Percentiles rank a stretch among this genome's conserved stretches.
These are phyloP conservation scores for Chondrilla cf. caribensis DNA, from an alignment of 37 sponge, comb jelly and placozoan species.

Conservation along the genomic window DNA sequence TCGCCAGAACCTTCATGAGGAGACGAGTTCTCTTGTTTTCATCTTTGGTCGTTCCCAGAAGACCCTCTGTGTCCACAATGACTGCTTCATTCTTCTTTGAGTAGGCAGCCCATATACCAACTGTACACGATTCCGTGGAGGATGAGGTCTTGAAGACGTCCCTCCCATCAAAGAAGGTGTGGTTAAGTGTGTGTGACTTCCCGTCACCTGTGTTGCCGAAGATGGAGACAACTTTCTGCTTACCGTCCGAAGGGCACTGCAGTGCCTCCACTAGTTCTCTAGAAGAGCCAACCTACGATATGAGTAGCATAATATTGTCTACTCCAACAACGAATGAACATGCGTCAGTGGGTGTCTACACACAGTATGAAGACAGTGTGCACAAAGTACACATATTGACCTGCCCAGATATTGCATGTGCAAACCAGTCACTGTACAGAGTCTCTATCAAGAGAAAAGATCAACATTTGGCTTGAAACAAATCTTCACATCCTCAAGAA, in stretches of 20 bases:
- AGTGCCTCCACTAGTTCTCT: constrained; percentile 44
- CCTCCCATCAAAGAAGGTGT: constrained; percentile 81
- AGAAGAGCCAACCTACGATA: constrained; percentile 49
- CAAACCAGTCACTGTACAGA: too few relatives aligned
- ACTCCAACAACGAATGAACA: too few relatives aligned
- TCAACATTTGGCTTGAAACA: too few relatives aligned
- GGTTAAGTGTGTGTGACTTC: constrained; percentile 90
- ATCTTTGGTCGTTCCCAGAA: constrained; percentile 72
- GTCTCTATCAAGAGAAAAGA: too few relatives aligned
- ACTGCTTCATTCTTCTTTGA: constrained; percentile 47
- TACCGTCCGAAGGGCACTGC: constrained; percentile 28
- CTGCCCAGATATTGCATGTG: too few relatives aligned
- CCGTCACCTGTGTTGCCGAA: constrained; percentile 99
- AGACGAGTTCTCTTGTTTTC: constrained; percentile 74
- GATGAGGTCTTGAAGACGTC: constrained; percentile 80
- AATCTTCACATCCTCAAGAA: too few relatives aligned
- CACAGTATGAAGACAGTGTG: too few relatives aligned
- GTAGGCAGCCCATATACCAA: constrained; percentile 93
- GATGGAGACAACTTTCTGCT: constrained; percentile 92
- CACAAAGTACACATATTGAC: too few relatives aligned
- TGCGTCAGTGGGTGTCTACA: too few relatives aligned
- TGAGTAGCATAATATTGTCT: too few relatives aligned
- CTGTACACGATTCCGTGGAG: constrained; percentile 69
- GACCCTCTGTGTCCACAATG: constrained; percentile 89
- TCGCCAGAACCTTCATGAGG: constrained; percentile 85